Conservation (phyloP, 2,797 vertebrate genomes). For the Spinibarbus caldwelli region DNA sequence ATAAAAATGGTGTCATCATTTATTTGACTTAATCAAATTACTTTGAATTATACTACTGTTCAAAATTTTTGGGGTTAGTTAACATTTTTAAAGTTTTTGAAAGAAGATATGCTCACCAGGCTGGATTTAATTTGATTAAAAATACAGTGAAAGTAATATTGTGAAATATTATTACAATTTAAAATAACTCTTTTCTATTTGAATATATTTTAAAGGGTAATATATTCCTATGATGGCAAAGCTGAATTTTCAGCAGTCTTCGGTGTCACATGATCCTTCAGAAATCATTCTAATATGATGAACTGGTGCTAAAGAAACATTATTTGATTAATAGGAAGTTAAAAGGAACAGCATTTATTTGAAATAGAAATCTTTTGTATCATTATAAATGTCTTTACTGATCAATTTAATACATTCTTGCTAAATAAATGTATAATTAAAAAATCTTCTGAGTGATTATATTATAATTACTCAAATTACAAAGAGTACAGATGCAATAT, state of each 20-base stretch:
- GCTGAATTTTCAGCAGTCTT: background rate
- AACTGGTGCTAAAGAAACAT: background rate
- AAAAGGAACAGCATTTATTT: background rate
- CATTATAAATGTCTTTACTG: background rate
- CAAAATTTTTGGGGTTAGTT: background rate
- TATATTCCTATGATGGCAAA: background rate
- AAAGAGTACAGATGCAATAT: background rate
- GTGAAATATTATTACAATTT: background rate
- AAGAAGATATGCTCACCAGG: background rate
- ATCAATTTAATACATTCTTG: background rate
- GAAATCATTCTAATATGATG: background rate
- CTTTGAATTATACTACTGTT: background rate
- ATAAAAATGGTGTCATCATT: background rate
- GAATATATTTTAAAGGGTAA: background rate
- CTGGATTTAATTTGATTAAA: background rate
- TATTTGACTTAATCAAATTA: background rate
- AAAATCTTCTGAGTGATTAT: background rate
- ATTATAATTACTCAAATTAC: conserved; percentile 2
- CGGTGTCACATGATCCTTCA: background rate
- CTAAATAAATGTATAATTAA: background rate
- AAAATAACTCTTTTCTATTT: no score
- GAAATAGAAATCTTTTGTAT: background rate
- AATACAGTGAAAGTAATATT: background rate
- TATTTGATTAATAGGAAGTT: background rate
- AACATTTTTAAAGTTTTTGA: background rate